phyloP scores from a whole-genome alignment of 2,888 invertebrate genomes.

The Caenorhabditis uteleia region DNA sequence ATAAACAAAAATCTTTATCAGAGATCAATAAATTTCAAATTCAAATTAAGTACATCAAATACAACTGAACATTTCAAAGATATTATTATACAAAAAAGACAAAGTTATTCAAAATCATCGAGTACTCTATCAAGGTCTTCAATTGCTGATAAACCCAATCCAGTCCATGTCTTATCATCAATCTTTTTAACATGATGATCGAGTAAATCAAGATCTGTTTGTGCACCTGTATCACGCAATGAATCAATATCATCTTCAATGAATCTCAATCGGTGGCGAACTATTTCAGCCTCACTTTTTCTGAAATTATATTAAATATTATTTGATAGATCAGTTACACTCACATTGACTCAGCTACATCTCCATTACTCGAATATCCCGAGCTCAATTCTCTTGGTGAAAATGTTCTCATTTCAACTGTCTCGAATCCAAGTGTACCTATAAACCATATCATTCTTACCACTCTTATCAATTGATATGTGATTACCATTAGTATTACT shows the following conservation, averaged over 20 bases:
- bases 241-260: slow-evolving; percentile 42
- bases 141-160: slow-evolving; percentile 53
- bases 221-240: slow-evolving; percentile 37
- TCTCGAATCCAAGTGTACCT: slow-evolving; percentile 5
- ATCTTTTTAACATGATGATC: slow-evolving; percentile 35
- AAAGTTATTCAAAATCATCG: slow-evolving; percentile 39
- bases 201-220: slow-evolving; percentile 34
- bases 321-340: slow-evolving; percentile 4
- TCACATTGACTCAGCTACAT: slow-evolving; percentile 30
- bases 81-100: background rate
- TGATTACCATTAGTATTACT: slow-evolving; percentile 17
- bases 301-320: slow-evolving; percentile 10
- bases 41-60: too few relatives aligned
- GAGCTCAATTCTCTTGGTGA: slow-evolving; percentile 35
- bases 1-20: too few relatives aligned
- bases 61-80: too few relatives aligned
- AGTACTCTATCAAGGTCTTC: slow-evolving; percentile 59
- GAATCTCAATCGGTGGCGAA: slow-evolving; percentile 44
- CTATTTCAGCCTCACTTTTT: slow-evolving; percentile 27
- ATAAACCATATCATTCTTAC: background rate
- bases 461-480: background rate
- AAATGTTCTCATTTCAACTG: slow-evolving; percentile 16
- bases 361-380: slow-evolving; percentile 39
- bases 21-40: too few relatives aligned
- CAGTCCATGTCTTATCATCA: slow-evolving; percentile 55